Evolutionary conservation across 2,113 vertebrate species (phyloP), one percentile per base, ranked within the genome.

Genomic region (Hydrolagus affinis): DNA sequence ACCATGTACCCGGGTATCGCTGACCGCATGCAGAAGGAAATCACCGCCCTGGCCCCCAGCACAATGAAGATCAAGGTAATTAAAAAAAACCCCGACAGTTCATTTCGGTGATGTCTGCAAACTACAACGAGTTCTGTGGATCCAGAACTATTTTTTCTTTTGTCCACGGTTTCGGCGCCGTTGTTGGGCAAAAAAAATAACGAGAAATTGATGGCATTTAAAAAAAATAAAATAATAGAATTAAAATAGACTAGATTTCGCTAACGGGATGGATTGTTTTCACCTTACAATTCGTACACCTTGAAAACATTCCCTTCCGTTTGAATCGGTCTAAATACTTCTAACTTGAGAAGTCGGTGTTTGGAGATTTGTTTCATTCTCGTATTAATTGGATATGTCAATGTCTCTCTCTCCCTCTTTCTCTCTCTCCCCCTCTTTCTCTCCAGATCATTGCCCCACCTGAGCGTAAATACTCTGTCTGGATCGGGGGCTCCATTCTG

Each of bases 31-130:
- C 96, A 97, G 89, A 97, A 98, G 87, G 96, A 98, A 90, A 97
- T 97, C 89, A 98, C 96, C 15, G 95, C 96, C 2, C 90, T 97
- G 88, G 95, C 96, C 86, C 96, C 95, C 80, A 96, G 95, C 93
- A 98, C 96, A 89, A 97, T 98, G 96, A 96, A 98, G 91, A 98
- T 97, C 87, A 97, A 98, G 95, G 96, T 97, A 88, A 89, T 85
- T 14, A 75, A 57, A 66, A 8, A 25, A 80, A 71, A 11, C 68
- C 25, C 10, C 70, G 59, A 64, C 32, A 71, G 44, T 44, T 44
- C 44, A 44, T 44, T 44, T 44, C 6, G 44, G 44, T 44, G 6
- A 44, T 44, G 6, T 44, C 44, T 44, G 2, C 6, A 44, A 44
- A 44, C 44, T 44, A 44, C 6, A 44, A 3, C 44, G 44, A 44